These are phyloP conservation scores for Erynnis tages DNA, from an alignment of 2,888 invertebrate species.

Conservation along the genomic window DNA sequence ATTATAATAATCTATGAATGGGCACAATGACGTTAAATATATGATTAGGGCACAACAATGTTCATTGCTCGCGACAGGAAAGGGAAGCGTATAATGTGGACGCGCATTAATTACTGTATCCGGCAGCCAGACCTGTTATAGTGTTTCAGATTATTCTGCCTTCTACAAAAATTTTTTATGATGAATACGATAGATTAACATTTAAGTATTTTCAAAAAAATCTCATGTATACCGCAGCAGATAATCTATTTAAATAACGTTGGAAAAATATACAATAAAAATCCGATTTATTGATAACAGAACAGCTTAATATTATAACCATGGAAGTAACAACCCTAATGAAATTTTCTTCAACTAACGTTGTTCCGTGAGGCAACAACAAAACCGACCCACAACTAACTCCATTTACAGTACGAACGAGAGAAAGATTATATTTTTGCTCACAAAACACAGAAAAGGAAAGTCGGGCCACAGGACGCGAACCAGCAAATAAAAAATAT, in stretches of 20 bases:
- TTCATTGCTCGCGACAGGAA: conserved; percentile 46
- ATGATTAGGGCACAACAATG: too few relatives aligned
- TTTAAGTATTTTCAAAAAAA: too few relatives aligned
- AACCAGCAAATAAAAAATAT: conserved; percentile 44
- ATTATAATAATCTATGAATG: too few relatives aligned
- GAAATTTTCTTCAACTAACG: conserved; percentile 22
- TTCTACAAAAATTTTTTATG: too few relatives aligned
- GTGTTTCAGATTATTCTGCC: too few relatives aligned
- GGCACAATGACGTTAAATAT: too few relatives aligned
- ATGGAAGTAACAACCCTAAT: conserved; percentile 15
- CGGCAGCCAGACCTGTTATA: conserved; percentile 51
- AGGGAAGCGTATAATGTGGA: conserved; percentile 58
- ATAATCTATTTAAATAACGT: too few relatives aligned
- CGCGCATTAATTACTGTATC: conserved; percentile 63
- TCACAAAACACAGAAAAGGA: conserved; percentile 25
- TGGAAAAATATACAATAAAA: background rate
- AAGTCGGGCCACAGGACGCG: conserved; percentile 35
- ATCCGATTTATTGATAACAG: conserved; percentile 1
- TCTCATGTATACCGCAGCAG: too few relatives aligned
- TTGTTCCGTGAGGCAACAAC: conserved; percentile 23
- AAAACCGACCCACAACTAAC: conserved; percentile 27
- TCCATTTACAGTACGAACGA: conserved; percentile 27
- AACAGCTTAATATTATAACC: conserved; percentile 3
- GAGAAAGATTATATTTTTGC: conserved; percentile 26
- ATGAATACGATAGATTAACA: too few relatives aligned